A percentile compares a stretch with the other conserved stretches of the same genome.
phyloP scores from a whole-genome alignment of 1,140 invertebrate species.

The Rhizoglyphus robini region DNA sequence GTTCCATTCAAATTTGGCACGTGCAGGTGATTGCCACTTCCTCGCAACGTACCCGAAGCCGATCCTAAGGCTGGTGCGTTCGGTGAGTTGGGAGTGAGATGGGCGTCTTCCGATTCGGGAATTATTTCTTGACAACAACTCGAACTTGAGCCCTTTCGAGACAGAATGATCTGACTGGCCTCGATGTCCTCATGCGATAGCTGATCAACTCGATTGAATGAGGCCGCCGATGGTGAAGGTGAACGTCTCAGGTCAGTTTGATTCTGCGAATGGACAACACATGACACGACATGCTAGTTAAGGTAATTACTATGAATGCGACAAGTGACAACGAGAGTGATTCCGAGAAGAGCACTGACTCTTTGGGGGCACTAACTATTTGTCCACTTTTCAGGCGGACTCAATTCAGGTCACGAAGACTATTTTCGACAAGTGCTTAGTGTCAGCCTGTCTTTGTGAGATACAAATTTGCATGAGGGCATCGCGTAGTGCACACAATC shows the following conservation, averaged over 20 bases:
- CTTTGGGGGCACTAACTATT: no score
- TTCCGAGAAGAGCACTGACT: no score
- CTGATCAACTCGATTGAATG: background rate
- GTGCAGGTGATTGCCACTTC: slow-evolving; percentile 6
- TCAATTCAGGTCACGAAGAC: no score
- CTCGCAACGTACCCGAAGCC: background rate
- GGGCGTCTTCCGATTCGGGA: background rate
- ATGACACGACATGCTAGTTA: no score
- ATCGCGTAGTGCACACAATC: no score
- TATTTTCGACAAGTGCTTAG: no score
- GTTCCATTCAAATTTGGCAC: background rate
- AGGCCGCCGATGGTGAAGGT: background rate
- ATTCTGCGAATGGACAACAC: background rate
- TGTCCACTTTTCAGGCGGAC: no score
- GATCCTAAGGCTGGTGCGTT: no score
- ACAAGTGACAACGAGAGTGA: no score
- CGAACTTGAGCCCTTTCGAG: background rate
- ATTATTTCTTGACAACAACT: background rate
- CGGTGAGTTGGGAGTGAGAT: background rate
- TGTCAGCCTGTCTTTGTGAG: no score
- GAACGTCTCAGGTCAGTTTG: background rate
- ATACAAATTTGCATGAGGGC: no score
- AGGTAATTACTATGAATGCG: no score
- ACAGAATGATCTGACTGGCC: background rate
- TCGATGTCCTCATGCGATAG: background rate